A percentile compares a stretch with the other conserved stretches of the same genome.
Conservation (phyloP, 2,888 invertebrate genomes). For the Acanthacorydalis orientalis region DNA sequence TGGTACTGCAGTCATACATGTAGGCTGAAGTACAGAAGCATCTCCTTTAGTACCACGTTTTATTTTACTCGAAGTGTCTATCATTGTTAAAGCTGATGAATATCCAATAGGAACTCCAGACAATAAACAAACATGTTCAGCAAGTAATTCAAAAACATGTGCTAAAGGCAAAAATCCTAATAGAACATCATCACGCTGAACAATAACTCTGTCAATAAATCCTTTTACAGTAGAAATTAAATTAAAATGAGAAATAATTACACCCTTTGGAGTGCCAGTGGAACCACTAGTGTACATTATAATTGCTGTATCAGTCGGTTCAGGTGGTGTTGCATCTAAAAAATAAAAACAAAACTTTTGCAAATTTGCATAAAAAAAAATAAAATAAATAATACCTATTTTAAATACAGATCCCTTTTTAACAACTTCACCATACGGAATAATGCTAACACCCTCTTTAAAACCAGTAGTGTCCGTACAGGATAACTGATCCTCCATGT, state of each 20-base stretch:
- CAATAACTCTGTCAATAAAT: conserved; percentile 61
- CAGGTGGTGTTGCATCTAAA: conserved; percentile 43
- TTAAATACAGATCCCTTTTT: conserved; percentile 27
- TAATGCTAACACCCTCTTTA: conserved; percentile 52
- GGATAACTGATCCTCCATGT: conserved; percentile 76
- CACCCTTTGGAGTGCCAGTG: conserved; percentile 89
- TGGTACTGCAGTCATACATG: conserved; percentile 92
- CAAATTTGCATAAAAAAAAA: too few species aligned
- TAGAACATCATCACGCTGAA: conserved; percentile 60
- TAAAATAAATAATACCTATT: neutral
- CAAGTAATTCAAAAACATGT: conserved; percentile 89
- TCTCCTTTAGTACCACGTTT: conserved; percentile 91
- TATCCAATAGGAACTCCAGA: conserved; percentile 90
- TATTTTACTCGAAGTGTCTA: conserved; percentile 87
- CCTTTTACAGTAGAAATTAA: conserved; percentile 64
- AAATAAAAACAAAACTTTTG: conserved; percentile 4
- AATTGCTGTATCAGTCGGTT: conserved; percentile 70
- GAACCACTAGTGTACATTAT: conserved; percentile 99
- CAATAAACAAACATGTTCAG: conserved; percentile 70
- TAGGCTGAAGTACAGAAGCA: conserved; percentile 77
- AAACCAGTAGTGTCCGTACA: conserved; percentile 49
- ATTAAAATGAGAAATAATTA: conserved; percentile 66
- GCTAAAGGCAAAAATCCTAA: conserved; percentile 94
- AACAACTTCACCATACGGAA: conserved; percentile 58
- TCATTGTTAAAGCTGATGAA: conserved; percentile 85